Base-by-base conservation (phyloP, 2,113 vertebrate genomes). In the Naja naja region DNA sequence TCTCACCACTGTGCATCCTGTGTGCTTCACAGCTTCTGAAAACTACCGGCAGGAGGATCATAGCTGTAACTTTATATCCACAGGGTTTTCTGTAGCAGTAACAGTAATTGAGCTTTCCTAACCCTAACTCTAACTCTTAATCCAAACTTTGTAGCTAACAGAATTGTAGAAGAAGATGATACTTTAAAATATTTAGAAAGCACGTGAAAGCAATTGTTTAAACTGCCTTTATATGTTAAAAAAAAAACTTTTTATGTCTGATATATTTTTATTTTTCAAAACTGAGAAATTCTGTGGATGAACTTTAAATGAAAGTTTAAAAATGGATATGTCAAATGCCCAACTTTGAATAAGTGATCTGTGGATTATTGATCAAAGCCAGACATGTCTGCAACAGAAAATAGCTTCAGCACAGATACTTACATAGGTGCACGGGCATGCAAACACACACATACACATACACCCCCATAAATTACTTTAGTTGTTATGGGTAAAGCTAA, bases 321-420 rank as follows among this genome's bases (percentile, higher is more conserved):
- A 45, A 47, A 81, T 12, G 20, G n/a, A 22, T n/a, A 27, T 81
- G 60, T 8, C 56, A 58, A n/a, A 56, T 25, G n/a, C 12, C 43
- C 54, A 85, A 56, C 45, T 45, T 52, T 74, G 58, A 88, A 53
- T 39, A 45, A 74, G 25, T 30, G 52, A 47, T 53, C 9, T 47
- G 93, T 74, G 52, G 47, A 45, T 88, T 52, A 45, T 91, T 91
- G 93, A 88, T 91, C 87, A 58, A 81, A 60, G 60, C 90, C 60
- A 81, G 92, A 88, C 56, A 53, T 91, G 89, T 86, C 27, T 53
- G 88, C 88, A 91, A 88, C 86, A 23, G 45, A 60, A 93, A 93
- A 54, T 34, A 93, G 49, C 54, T 81, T 87, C 88, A 43, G 91
- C 12, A n/a, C 30, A 34, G 30, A 34, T 34, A 18, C 64, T n/a